These are phyloP conservation scores for Chaenodraco wilsoni DNA, from an alignment of 2,797 vertebrate species.

Conservation along the genomic window DNA sequence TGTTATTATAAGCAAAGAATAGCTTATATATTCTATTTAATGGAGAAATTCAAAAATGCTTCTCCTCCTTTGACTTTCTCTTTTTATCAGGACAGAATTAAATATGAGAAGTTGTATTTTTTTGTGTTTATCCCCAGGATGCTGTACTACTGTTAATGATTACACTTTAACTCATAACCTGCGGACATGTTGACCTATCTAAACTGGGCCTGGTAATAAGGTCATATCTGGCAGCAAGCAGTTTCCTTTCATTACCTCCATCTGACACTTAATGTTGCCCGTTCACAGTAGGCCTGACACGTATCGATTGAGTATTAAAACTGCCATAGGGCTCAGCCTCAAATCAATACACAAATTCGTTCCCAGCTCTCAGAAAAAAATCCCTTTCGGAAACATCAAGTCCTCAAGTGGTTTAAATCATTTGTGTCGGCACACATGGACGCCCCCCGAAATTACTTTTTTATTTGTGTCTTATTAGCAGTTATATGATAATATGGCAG, in stretches of 20 bases:
- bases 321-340: constrained; percentile 40
- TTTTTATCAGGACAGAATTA: neutral
- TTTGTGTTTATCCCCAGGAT: neutral
- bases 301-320: constrained; percentile 63
- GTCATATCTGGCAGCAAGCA: constrained; percentile 60
- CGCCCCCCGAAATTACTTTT: constrained; percentile 52
- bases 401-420: constrained; percentile 56
- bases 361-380: constrained; percentile 44
- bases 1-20: constrained; percentile 26
- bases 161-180: constrained; percentile 44
- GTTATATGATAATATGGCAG: constrained; percentile 50
- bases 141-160: constrained; percentile 18
- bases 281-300: constrained; percentile 49
- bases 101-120: constrained; percentile 18
- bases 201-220: constrained; percentile 46
- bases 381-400: constrained; percentile 31
- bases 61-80: neutral
- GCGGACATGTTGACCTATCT: constrained; percentile 42
- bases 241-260: constrained; percentile 65
- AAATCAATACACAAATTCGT: constrained; percentile 66
- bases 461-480: constrained; percentile 57
- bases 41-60: constrained; percentile 3
- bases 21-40: constrained; percentile 9
- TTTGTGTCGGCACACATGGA: constrained; percentile 56
- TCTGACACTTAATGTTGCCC: constrained; percentile 48